Conservation (phyloP, 92 coral and sea anemone species). For the Zoanthus sansibaricus region DNA sequence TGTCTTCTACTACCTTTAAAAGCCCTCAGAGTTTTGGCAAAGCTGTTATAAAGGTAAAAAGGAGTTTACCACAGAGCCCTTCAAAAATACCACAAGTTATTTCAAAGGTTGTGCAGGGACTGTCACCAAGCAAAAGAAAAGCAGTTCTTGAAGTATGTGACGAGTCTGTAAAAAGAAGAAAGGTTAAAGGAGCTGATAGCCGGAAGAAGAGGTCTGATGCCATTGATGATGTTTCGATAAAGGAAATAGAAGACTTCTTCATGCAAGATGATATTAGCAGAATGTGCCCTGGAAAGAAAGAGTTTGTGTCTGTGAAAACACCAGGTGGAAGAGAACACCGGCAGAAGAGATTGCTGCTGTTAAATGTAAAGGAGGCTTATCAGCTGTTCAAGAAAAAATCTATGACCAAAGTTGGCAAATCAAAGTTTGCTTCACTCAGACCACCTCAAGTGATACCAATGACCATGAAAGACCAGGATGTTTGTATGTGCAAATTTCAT, state of each 20-base stretch:
- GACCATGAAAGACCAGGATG: constrained; percentile 62
- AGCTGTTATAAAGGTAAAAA: too few relatives aligned
- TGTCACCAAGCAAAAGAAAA: too few relatives aligned
- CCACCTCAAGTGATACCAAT: constrained; percentile 68
- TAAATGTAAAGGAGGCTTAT: constrained; percentile 62
- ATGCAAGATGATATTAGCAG: constrained; percentile 54
- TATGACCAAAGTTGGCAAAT: neutral
- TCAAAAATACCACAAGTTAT: too few relatives aligned
- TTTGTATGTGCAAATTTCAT: constrained; percentile 66
- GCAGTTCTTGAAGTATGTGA: too few relatives aligned
- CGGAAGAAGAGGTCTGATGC: constrained; percentile 70
- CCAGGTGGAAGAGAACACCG: constrained; percentile 52
- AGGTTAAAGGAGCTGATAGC: constrained; percentile 32
- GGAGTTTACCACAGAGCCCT: too few relatives aligned
- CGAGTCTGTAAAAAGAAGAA: too few relatives aligned
- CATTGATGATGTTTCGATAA: constrained; percentile 30
- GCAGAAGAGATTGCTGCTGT: constrained; percentile 65
- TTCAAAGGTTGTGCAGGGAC: too few relatives aligned
- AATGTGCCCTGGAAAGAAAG: constrained; percentile 69
- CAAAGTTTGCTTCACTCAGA: constrained; percentile 58
- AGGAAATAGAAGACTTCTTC: constrained; percentile 52
- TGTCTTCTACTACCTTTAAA: too few relatives aligned
- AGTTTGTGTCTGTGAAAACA: constrained; percentile 42
- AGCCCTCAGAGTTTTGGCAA: too few relatives aligned
- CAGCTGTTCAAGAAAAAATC: constrained; percentile 50